A percentile compares a stretch with the other conserved stretches of the same genome.
These are phyloP conservation scores for Campylorhamphus procurvoides DNA, from an alignment of 2,113 vertebrate genomes.

Conservation along the genomic window DNA sequence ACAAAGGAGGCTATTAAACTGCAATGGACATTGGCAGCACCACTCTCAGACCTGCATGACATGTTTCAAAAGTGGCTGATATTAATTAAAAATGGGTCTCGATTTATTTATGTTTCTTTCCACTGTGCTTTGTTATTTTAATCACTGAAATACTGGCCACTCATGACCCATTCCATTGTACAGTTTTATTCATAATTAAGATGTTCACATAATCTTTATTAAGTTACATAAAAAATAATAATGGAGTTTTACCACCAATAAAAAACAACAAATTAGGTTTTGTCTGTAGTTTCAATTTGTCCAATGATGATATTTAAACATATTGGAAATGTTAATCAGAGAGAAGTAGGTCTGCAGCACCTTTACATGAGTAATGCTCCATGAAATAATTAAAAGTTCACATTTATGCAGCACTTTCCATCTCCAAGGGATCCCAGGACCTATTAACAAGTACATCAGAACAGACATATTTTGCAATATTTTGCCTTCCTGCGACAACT, in stretches of 20 bases:
- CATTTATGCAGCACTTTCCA: conserved; percentile 23
- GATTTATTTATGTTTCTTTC: conserved; percentile 17
- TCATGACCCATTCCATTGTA: neutral
- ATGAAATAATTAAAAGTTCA: conserved; percentile 25
- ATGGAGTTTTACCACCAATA: neutral
- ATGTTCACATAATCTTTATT: neutral
- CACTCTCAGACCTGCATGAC: neutral
- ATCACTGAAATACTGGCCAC: neutral
- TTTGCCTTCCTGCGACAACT: neutral
- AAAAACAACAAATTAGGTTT: conserved; percentile 44
- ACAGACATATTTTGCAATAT: neutral
- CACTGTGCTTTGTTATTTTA: conserved; percentile 41
- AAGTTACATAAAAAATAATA: conserved; percentile 32
- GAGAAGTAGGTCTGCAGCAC: neutral
- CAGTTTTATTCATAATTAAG: conserved; percentile 21
- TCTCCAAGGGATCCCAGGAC: neutral
- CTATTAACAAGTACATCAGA: neutral
- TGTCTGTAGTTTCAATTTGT: conserved; percentile 36
- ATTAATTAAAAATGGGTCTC: conserved; percentile 10
- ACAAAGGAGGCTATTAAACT: conserved; percentile 51
- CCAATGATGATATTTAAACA: conserved; percentile 13
- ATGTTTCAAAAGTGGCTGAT: conserved; percentile 13
- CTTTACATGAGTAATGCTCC: conserved; percentile 6
- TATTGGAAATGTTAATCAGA: conserved; percentile 27
- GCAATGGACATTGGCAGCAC: neutral